Evolutionary conservation across 64 coral and sea anemone genomes (phyloP).

Genomic region (Actinia equina): DNA sequence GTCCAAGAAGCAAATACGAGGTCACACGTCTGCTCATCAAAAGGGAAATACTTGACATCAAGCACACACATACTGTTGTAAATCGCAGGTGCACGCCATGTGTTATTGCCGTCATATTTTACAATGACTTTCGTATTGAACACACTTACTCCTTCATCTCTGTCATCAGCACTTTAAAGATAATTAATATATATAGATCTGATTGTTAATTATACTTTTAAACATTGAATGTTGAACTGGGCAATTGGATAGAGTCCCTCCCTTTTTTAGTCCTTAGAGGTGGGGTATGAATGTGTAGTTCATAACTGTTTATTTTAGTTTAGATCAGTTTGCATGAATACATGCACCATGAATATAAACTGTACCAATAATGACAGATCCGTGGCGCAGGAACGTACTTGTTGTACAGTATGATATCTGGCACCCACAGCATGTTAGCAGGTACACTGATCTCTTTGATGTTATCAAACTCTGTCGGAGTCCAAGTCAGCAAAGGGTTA

Average conservation of each 20-base stretch:
- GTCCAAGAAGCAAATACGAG: constrained; percentile 88
- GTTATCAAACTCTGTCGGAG: constrained; percentile 33
- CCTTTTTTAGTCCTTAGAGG: too few species aligned
- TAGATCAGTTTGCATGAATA: not conserved
- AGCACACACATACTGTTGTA: constrained; percentile 84
- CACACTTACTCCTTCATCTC: constrained; percentile 35
- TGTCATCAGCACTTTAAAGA: constrained; percentile 19
- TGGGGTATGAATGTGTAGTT: too few species aligned
- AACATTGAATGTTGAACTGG: too few species aligned
- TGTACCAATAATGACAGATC: constrained; percentile 15
- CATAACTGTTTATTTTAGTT: too few species aligned
- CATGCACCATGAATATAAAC: constrained; percentile 1
- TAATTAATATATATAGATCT: not conserved
- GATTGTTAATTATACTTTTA: too few species aligned
- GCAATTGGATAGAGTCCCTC: too few species aligned
- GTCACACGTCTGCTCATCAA: constrained; percentile 75
- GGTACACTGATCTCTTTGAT: constrained; percentile 51
- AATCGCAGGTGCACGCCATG: constrained; percentile 76
- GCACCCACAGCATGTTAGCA: constrained; percentile 69
- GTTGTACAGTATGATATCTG: constrained; percentile 76
- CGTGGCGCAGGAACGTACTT: constrained; percentile 39
- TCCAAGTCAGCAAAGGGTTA: constrained; percentile 70
- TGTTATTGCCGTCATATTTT: constrained; percentile 53
- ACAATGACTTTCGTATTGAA: constrained; percentile 59
- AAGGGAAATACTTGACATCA: constrained; percentile 84